Evolutionary conservation across 2,888 invertebrate genomes (phyloP).

Genomic region (Ferdinandea cuprea): DNA sequence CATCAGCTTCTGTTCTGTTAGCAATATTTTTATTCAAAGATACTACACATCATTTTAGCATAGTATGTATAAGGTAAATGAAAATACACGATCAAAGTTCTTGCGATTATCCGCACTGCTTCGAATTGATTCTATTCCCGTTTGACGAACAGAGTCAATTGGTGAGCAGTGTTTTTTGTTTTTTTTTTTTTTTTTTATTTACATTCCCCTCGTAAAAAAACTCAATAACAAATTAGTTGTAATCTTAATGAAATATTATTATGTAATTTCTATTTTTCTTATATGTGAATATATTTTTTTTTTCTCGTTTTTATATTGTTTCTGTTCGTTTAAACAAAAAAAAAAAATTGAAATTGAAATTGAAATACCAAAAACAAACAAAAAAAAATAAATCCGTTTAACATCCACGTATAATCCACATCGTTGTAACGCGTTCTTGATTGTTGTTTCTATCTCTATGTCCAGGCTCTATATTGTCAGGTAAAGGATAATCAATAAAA

Average conservation of each 20-base stretch:
- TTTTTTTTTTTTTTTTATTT: too few relatives aligned
- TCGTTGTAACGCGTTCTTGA: slow-evolving; percentile 65
- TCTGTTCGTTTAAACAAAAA: slow-evolving; percentile 54
- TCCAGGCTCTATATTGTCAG: slow-evolving; percentile 83
- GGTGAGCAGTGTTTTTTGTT: slow-evolving; percentile 41
- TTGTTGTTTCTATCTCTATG: slow-evolving; percentile 72
- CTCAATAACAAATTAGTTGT: slow-evolving; percentile 52
- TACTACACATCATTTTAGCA: too few relatives aligned
- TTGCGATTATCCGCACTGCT: slow-evolving; percentile 45
- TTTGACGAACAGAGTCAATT: slow-evolving; percentile 11
- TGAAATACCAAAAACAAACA: slow-evolving; percentile 25
- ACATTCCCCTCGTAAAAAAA: slow-evolving; percentile 24
- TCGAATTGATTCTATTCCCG: slow-evolving; percentile 35
- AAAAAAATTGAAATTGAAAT: slow-evolving; percentile 21
- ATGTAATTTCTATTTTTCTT: slow-evolving; percentile 69
- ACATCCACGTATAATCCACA: slow-evolving; percentile 44
- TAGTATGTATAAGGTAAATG: slow-evolving; percentile 22
- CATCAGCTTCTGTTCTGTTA: slow-evolving; percentile 72
- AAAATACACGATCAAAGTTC: slow-evolving; percentile 72
- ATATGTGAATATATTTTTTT: slow-evolving; percentile 72
- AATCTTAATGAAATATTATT: slow-evolving; percentile 62
- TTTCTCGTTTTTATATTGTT: slow-evolving; percentile 59
- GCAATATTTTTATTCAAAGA: slow-evolving; percentile 34
- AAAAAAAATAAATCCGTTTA: slow-evolving; percentile 41
- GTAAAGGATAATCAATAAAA: slow-evolving; percentile 79